Evolutionary conservation across 2,888 invertebrate species (phyloP), one percentile per base, ranked within the genome.

Genomic region (Colostygia pectinataria): DNA sequence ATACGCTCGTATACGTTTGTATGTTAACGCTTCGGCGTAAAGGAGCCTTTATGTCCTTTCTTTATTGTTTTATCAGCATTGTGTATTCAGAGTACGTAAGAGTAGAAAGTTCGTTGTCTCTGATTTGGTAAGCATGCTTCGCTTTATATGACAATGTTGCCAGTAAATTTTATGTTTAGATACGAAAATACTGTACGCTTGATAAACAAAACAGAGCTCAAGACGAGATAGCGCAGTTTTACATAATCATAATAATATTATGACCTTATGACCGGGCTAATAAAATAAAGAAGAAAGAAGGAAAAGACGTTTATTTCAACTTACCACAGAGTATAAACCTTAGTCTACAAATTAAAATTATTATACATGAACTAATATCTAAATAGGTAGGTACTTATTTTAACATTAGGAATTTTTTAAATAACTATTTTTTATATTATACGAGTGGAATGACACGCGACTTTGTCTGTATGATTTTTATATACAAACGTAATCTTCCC

Each of bases 41-140:
- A 49, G 50, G 38, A 47, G 49, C 38, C 51, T 54, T 53, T 50
- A 59, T 34, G 37, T 36, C 49, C 48, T 43, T 50, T 55, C 54
- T 56, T 55, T 56, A 59, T 56, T 56, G 56, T 59, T 54, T 52
- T 53, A 56, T 56, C 59, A 58, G 49, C 51, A 50, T 52, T 55
- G 29, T 41, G 58, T 50, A 52, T 49, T 37, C 50, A 1, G 25
- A 31, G n/a, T 25, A 15, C 50, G 39, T 44, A 34, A 27, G 45
- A 12, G 43, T 14, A 32, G 49, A 43, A 36, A 55, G 51, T 38
- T 41, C 36, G 6, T 40, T 33, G 39, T 23, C 28, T 20, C 36
- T 42, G 57, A 53, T 52, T 58, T 28, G 40, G 43, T 27, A 40
- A 34, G 27, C 40, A 12, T 37, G 20, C 32, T 38, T 36, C 7